Conservation (phyloP, 2,797 vertebrate species). For the Anguilla anguilla region DNA sequence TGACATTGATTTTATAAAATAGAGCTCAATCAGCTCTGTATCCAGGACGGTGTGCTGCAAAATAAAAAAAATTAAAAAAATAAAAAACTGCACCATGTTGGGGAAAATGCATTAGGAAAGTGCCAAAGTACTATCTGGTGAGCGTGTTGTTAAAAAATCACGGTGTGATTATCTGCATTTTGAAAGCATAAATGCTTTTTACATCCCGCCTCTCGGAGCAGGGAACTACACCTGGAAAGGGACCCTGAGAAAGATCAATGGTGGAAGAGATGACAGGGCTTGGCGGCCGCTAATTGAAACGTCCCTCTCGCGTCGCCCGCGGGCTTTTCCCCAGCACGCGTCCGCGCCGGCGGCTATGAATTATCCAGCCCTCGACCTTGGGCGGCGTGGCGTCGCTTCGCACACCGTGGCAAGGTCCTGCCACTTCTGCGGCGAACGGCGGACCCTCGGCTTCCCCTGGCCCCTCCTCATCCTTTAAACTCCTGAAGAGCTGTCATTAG, state of each 20-base stretch:
- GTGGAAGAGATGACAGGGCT: slow-evolving; percentile 38
- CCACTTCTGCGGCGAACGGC: background rate
- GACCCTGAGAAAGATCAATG: slow-evolving; percentile 51
- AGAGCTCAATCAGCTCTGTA: background rate
- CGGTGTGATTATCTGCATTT: slow-evolving; percentile 56
- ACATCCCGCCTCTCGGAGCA: slow-evolving; percentile 40
- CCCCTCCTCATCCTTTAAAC: background rate
- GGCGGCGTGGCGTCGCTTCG: background rate
- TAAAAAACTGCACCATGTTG: background rate
- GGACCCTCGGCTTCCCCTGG: background rate
- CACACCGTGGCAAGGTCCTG: background rate
- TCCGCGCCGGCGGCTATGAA: background rate
- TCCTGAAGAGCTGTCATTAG: background rate
- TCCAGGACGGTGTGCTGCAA: background rate
- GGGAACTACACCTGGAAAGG: slow-evolving; percentile 35
- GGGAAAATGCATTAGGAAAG: background rate
- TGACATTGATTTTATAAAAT: too few species aligned
- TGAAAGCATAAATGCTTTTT: slow-evolving; percentile 52
- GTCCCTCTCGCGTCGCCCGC: slow-evolving; percentile 38
- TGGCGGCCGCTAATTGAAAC: slow-evolving; percentile 56
- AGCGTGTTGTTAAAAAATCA: slow-evolving; percentile 22
- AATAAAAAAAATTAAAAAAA: background rate
- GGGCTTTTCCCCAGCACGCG: slow-evolving; percentile 27
- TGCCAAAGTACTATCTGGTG: background rate
- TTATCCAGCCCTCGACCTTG: background rate